phyloP scores from a whole-genome alignment of 92 coral and sea anemone genomes.

The Epizoanthus illoricatus region DNA sequence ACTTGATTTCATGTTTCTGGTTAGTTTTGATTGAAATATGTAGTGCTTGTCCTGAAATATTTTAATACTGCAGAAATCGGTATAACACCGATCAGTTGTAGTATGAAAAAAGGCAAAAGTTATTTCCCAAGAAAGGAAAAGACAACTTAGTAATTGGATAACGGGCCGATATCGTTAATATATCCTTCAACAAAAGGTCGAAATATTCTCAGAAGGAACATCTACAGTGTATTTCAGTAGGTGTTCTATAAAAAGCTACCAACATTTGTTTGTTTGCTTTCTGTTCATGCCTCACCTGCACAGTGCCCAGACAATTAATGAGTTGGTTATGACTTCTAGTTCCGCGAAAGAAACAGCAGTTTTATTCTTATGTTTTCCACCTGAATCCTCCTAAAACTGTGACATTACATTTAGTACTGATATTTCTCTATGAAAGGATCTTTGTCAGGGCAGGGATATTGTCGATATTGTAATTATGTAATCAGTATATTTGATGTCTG shows the following conservation, averaged over 20 bases:
- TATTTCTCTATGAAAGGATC: neutral
- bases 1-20: neutral
- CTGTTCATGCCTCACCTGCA: neutral
- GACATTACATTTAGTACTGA: no score
- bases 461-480: neutral
- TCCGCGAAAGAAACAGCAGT: neutral
- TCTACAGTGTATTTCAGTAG: neutral
- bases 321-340: no score
- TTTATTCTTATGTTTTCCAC: neutral
- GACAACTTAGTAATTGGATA: neutral
- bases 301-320: no score
- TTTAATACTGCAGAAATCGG: neutral
- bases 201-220: neutral
- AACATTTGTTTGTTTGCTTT: neutral
- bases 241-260: neutral
- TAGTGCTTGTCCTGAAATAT: neutral
- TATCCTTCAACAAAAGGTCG: slow-evolving; percentile 23
- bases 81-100: neutral
- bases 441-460: neutral
- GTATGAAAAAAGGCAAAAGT: neutral
- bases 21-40: neutral
- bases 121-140: neutral
- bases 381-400: neutral
- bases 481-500: neutral
- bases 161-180: neutral